phyloP scores from a whole-genome alignment of 2,797 vertebrate species.

The Tiaroga cobitis region DNA sequence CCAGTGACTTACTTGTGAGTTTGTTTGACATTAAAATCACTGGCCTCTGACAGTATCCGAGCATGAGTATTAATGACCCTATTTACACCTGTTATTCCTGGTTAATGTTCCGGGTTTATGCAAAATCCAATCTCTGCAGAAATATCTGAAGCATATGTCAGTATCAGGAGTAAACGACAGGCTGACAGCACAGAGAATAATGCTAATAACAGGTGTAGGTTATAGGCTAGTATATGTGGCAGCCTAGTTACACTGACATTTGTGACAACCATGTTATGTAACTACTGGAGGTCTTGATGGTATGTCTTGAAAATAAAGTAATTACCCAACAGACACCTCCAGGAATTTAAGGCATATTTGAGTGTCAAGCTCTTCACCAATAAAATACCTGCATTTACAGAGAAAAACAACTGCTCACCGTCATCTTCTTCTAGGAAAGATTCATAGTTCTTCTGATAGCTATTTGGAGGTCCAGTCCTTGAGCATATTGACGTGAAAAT shows the following conservation, averaged over 20 bases:
- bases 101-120: not conserved
- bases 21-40: not conserved
- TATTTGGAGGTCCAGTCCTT: conserved; percentile 8
- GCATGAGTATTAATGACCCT: not conserved
- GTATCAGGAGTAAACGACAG: not conserved
- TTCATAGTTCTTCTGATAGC: not conserved
- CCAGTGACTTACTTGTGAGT: too few relatives aligned
- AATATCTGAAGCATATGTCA: not conserved
- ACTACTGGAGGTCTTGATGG: not conserved
- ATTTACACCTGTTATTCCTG: conserved; percentile 2
- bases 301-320: conserved; percentile 28
- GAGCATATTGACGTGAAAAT: not conserved
- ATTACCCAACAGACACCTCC: conserved; percentile 4
- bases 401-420: conserved; percentile 27
- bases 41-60: not conserved
- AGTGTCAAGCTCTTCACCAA: conserved; percentile 17
- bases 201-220: conserved; percentile 37
- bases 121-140: not conserved
- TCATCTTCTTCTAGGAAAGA: not conserved
- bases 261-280: conserved; percentile 19
- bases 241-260: conserved; percentile 4
- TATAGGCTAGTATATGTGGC: conserved; percentile 1
- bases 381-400: not conserved
- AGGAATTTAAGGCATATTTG: conserved; percentile 7
- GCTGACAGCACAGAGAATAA: not conserved